A percentile compares a stretch with the other conserved stretches of the same genome.
These are phyloP conservation scores for Phataginus tricuspis DNA, from an alignment of 2,797 vertebrate species.

Conservation along the genomic window DNA sequence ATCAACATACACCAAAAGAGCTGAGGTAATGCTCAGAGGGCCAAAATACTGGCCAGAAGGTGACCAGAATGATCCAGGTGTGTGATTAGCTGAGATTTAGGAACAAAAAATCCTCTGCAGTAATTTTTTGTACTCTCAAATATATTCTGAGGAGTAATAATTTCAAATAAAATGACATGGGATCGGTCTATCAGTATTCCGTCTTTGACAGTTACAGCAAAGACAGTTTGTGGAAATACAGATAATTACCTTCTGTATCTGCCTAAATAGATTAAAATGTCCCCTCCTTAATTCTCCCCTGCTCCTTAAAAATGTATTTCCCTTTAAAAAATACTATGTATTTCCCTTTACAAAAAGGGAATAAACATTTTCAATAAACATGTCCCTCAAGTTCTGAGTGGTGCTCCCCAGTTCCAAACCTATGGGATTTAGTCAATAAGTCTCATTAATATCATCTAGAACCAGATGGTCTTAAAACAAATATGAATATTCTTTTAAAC, in stretches of 20 bases:
- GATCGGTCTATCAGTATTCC: neutral
- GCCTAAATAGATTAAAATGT: neutral
- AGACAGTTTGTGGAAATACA: neutral
- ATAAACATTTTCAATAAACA: slow-evolving; percentile 7
- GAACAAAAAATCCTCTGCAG: neutral
- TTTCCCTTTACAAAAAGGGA: neutral
- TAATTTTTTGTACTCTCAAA: neutral
- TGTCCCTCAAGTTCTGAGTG: neutral
- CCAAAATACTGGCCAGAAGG: neutral
- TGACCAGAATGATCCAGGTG: neutral
- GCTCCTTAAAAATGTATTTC: neutral
- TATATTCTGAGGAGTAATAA: neutral
- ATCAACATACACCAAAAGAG: neutral
- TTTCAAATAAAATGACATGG: neutral
- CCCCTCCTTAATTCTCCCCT: neutral
- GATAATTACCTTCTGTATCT: neutral
- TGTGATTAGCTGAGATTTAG: neutral
- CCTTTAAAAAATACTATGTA: neutral
- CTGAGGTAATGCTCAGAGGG: neutral
- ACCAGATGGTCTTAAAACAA: neutral
- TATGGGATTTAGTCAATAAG: neutral
- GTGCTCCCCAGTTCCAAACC: neutral
- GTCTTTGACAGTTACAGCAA: neutral
- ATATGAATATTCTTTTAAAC: neutral
- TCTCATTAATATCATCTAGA: neutral